These are phyloP conservation scores for Sturnira hondurensis DNA, from an alignment of 2,113 vertebrate genomes.

Conservation along the genomic window DNA sequence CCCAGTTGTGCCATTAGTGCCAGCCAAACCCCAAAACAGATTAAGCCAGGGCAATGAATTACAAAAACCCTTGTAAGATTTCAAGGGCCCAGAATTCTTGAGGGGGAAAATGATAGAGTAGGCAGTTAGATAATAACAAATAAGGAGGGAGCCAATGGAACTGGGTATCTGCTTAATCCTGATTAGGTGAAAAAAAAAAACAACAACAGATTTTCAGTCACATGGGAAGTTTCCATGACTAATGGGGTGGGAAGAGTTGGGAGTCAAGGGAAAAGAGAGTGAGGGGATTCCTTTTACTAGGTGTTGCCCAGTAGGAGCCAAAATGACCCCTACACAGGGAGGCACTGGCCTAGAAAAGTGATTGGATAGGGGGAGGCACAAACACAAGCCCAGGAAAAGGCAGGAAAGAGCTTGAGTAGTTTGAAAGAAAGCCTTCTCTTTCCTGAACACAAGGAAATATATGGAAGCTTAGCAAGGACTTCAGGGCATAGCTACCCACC, in stretches of 20 bases:
- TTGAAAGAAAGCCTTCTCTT: background rate
- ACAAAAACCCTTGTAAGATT: background rate
- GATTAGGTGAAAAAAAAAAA: background rate
- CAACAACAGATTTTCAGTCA: background rate
- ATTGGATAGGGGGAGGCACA: background rate
- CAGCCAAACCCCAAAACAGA: background rate
- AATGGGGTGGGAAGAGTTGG: background rate
- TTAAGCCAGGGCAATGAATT: background rate
- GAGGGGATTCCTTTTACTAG: background rate
- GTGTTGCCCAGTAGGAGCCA: background rate
- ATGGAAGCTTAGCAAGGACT: background rate
- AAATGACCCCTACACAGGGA: background rate
- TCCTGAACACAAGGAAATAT: background rate
- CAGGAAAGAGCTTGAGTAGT: background rate
- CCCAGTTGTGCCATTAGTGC: background rate
- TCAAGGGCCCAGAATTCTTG: background rate
- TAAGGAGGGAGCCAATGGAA: background rate
- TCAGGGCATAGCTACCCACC: background rate
- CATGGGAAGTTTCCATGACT: background rate
- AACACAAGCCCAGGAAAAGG: background rate
- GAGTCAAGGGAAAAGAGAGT: background rate
- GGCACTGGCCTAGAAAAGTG: background rate
- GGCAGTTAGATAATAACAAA: background rate
- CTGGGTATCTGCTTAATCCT: background rate
- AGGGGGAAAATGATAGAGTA: background rate